phyloP scores from a whole-genome alignment of 2,797 vertebrate species.

The Lates japonicus region DNA sequence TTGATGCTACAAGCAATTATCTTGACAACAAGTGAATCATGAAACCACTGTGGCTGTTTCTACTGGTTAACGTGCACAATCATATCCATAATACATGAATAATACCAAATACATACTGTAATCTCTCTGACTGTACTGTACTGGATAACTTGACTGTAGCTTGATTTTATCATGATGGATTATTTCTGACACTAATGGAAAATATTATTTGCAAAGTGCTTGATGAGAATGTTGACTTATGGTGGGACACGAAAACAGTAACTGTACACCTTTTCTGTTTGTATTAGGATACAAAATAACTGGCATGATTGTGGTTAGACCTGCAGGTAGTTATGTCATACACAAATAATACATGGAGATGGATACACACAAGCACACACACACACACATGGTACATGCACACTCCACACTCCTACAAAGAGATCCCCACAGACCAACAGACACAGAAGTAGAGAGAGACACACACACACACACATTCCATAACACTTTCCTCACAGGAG shows the following conservation, averaged over 20 bases:
- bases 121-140: not conserved
- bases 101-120: not conserved
- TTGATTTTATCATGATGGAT: not conserved
- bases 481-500: constrained; percentile 76
- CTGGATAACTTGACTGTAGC: not conserved
- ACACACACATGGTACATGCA: not conserved
- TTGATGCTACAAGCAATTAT: not conserved
- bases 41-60: not conserved
- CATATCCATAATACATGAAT: no score
- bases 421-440: constrained; percentile 9
- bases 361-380: not conserved
- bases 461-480: constrained; percentile 72
- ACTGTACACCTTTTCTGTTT: constrained; percentile 52
- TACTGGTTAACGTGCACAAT: not conserved
- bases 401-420: constrained; percentile 17
- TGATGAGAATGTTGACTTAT: constrained; percentile 53
- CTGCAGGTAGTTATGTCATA: constrained; percentile 21
- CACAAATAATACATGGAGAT: not conserved
- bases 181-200: constrained; percentile 3
- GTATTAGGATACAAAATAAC: constrained; percentile 26
- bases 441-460: not conserved
- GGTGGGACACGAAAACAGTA: constrained; percentile 44
- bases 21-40: not conserved
- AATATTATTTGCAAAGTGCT: constrained; percentile 22
- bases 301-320: constrained; percentile 26